These are phyloP conservation scores for Coecobrya sp. DNA, from an alignment of 2,888 invertebrate genomes.

Conservation along the genomic window DNA sequence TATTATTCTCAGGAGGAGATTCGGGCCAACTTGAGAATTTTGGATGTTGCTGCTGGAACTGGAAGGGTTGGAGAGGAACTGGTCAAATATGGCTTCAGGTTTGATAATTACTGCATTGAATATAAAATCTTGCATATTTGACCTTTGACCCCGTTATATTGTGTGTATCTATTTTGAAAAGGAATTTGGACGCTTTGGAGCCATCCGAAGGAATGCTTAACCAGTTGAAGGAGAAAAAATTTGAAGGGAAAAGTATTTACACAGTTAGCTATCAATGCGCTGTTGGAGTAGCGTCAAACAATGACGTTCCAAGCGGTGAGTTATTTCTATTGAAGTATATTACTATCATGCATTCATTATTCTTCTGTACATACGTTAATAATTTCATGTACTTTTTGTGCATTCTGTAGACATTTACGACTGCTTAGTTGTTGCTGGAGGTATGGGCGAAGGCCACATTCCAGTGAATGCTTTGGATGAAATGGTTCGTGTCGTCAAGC, in stretches of 20 bases:
- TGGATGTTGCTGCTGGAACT: slow-evolving; percentile 88
- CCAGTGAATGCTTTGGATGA: slow-evolving; percentile 87
- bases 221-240: slow-evolving; percentile 86
- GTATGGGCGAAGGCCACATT: slow-evolving; percentile 87
- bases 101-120: neutral
- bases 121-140: neutral
- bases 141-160: neutral
- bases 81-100: slow-evolving; percentile 84
- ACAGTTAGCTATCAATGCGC: slow-evolving; percentile 85
- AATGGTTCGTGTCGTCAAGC: slow-evolving; percentile 87
- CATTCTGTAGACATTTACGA: slow-evolving; percentile 87
- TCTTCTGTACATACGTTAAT: neutral
- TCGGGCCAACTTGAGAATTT: slow-evolving; percentile 85
- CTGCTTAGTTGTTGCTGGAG: slow-evolving; percentile 87
- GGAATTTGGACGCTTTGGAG: slow-evolving; percentile 87
- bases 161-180: slow-evolving; percentile 48
- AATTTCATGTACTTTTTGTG: slow-evolving; percentile 12
- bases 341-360: neutral
- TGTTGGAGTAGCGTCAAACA: slow-evolving; percentile 83
- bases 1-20: slow-evolving; percentile 84
- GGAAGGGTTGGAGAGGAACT: slow-evolving; percentile 87
- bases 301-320: neutral
- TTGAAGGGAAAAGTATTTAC: slow-evolving; percentile 85
- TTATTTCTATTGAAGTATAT: neutral
- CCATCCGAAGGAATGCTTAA: slow-evolving; percentile 87